Conservation (phyloP, 2,797 vertebrate genomes). For the Melanogrammus aeglefinus region DNA sequence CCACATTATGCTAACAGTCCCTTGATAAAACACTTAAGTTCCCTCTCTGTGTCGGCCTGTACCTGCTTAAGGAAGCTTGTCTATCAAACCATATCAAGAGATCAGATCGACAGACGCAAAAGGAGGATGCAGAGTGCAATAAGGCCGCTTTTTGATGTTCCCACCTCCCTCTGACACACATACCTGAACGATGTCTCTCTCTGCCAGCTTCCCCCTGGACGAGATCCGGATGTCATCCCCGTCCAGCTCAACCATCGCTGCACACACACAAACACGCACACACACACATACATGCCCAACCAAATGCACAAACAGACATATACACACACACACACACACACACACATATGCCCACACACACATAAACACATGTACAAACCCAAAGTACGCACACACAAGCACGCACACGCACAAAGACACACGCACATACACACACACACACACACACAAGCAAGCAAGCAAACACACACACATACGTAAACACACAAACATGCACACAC, state of each 20-base stretch:
- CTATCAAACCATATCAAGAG: background rate
- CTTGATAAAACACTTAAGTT: background rate
- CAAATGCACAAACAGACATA: background rate
- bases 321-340: background rate
- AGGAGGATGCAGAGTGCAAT: no score
- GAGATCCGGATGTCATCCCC: slow-evolving; percentile 93
- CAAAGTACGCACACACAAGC: background rate
- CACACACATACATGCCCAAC: background rate
- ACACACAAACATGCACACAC: background rate
- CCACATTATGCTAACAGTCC: no score
- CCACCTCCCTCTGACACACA: slow-evolving; percentile 18
- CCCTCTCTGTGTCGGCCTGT: background rate
- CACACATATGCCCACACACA: background rate
- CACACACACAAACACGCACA: slow-evolving; percentile 30
- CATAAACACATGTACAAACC: background rate
- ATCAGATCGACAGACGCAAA: no score
- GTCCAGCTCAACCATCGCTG: slow-evolving; percentile 96
- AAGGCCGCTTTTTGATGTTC: background rate
- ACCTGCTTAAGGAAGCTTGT: background rate
- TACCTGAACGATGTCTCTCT: slow-evolving; percentile 96
- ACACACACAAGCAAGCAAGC: background rate
- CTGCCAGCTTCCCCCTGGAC: slow-evolving; percentile 87
- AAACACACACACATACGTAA: background rate
- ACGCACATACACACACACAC: background rate
- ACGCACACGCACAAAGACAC: background rate